phyloP scores from a whole-genome alignment of 2,888 invertebrate species.

The Cremastobaeus sp. region DNA sequence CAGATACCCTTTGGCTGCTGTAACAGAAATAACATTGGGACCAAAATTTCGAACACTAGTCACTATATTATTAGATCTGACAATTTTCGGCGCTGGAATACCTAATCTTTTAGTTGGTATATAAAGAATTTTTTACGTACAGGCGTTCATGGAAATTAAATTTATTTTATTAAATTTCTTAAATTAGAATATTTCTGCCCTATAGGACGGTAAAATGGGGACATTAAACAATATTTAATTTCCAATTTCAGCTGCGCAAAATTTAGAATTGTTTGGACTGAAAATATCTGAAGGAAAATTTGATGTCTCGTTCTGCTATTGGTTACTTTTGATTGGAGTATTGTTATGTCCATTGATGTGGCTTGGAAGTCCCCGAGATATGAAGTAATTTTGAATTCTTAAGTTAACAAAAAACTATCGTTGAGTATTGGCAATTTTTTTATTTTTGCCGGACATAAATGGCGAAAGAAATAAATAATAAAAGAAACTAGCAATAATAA shows the following conservation, averaged over 20 bases:
- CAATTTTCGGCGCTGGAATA: constrained; percentile 88
- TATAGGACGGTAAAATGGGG: not conserved
- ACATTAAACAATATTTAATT: not conserved
- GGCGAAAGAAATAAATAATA: not conserved
- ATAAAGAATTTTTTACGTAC: too few species aligned
- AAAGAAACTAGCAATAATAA: not conserved
- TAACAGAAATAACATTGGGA: constrained; percentile 89
- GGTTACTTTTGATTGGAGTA: constrained; percentile 87
- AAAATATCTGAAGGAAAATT: constrained; percentile 84
- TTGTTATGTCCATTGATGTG: constrained; percentile 89
- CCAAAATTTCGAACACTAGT: constrained; percentile 81
- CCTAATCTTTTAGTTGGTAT: constrained; percentile 89
- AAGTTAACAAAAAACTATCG: not conserved
- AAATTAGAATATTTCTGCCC: not conserved
- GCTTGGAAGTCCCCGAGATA: constrained; percentile 94
- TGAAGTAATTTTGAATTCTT: constrained; percentile 83
- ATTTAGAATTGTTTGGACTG: constrained; percentile 87
- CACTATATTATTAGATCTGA: constrained; percentile 85
- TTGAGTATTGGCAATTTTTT: not conserved
- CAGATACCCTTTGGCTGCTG: constrained; percentile 90
- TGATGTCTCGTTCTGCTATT: constrained; percentile 88
- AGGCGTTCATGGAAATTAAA: not conserved
- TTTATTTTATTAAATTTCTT: not conserved
- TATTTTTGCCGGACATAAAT: too few species aligned
- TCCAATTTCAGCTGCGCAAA: constrained; percentile 84